These are phyloP conservation scores for Limulus polyphemus DNA, from an alignment of 2,888 invertebrate genomes.

Conservation along the genomic window DNA sequence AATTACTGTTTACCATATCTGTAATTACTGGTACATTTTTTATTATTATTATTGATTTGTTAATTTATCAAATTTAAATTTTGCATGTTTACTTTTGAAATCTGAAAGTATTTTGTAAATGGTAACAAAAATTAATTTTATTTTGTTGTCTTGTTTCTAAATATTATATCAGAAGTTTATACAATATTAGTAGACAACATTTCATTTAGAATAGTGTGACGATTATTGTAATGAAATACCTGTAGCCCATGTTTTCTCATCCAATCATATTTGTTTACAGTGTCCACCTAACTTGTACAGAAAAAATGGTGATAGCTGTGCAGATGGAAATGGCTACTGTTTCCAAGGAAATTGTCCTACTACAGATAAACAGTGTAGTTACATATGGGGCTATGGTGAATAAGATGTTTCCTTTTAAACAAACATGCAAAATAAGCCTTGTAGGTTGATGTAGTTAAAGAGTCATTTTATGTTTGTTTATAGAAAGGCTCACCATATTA, in stretches of 20 bases:
- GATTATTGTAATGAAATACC: too few relatives aligned
- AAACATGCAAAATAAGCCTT: too few relatives aligned
- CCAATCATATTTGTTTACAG: slow-evolving; percentile 34
- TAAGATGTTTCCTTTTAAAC: background rate
- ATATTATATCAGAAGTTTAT: background rate
- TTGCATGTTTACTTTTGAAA: background rate
- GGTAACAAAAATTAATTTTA: slow-evolving; percentile 2
- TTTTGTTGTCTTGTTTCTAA: slow-evolving; percentile 2
- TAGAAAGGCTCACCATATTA: too few relatives aligned
- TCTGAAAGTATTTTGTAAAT: background rate
- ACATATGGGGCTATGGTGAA: slow-evolving; percentile 75
- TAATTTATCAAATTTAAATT: too few relatives aligned
- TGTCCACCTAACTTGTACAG: slow-evolving; percentile 82
- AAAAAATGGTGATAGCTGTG: slow-evolving; percentile 84
- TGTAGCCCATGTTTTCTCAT: too few relatives aligned
- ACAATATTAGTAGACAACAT: too few relatives aligned
- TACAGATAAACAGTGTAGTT: slow-evolving; percentile 70
- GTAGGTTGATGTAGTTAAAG: too few relatives aligned
- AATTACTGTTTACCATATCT: too few relatives aligned
- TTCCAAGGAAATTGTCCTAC: slow-evolving; percentile 87
- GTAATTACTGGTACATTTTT: too few relatives aligned
- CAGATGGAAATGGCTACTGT: slow-evolving; percentile 60
- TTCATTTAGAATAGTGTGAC: too few relatives aligned
- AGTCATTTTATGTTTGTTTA: too few relatives aligned
- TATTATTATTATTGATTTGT: too few relatives aligned